Conservation (phyloP, 1,140 invertebrate genomes). For the Bombus ignitus region DNA sequence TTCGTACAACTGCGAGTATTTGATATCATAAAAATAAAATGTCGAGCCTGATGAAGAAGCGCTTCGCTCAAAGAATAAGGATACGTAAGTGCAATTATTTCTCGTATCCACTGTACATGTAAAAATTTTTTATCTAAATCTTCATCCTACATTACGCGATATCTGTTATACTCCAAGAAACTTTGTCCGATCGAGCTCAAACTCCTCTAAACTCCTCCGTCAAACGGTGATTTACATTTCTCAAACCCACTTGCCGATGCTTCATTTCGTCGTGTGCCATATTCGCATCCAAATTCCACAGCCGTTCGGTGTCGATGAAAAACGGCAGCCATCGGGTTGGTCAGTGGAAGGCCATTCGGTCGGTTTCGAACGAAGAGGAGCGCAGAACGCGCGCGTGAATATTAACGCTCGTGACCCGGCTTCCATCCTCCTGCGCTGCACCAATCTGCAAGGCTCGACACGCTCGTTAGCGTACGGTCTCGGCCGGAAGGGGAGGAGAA, state of each 20-base stretch:
- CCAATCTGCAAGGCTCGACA: conserved; percentile 69
- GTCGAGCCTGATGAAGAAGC: no score
- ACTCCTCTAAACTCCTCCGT: no score
- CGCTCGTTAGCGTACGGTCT: conserved; percentile 61
- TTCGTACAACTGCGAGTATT: no score
- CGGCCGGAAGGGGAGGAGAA: conserved; percentile 26
- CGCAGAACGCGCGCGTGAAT: conserved; percentile 40
- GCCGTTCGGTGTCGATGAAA: neutral
- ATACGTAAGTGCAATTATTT: no score
- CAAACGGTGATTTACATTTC: neutral
- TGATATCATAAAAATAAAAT: no score
- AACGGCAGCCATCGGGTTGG: neutral
- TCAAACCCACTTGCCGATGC: neutral
- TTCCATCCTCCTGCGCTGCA: conserved; percentile 50
- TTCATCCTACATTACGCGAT: no score
- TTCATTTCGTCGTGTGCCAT: neutral
- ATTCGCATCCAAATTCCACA: neutral
- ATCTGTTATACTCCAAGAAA: no score
- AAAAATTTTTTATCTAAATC: no score
- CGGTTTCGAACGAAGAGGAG: conserved; percentile 2
- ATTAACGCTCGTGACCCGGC: conserved; percentile 51
- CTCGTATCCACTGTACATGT: no score
- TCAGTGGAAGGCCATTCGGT: conserved; percentile 41
- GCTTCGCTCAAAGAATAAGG: no score
- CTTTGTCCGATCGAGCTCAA: no score